phyloP scores from a whole-genome alignment of 2,888 invertebrate genomes.

The Drosophila mimetica region DNA sequence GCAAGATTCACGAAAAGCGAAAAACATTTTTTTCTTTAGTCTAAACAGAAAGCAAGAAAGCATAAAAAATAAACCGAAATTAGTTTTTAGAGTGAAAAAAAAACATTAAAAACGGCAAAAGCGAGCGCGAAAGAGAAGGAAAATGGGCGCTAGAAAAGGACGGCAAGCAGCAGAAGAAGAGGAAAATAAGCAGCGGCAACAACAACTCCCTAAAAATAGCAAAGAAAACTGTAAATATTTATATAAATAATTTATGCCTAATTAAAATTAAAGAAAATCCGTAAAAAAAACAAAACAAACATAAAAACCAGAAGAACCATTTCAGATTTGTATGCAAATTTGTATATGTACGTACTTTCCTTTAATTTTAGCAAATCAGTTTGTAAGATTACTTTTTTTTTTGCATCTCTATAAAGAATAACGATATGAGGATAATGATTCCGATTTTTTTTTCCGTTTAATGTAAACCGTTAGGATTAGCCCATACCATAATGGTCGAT shows the following conservation, averaged over 20 bases:
- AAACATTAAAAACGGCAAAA: constrained; percentile 63
- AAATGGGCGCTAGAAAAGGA: constrained; percentile 40
- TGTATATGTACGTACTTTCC: constrained; percentile 64
- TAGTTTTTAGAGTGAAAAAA: constrained; percentile 53
- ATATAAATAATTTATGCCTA: constrained; percentile 73
- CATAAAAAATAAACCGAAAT: constrained; percentile 28
- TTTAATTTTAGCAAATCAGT: constrained; percentile 68
- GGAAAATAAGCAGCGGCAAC: constrained; percentile 24
- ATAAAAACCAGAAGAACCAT: constrained; percentile 40
- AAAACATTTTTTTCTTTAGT: constrained; percentile 67
- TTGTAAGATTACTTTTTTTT: constrained; percentile 44
- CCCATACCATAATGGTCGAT: constrained; percentile 19
- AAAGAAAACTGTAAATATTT: constrained; percentile 79
- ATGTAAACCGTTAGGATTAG: constrained; percentile 24
- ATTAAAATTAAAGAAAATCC: constrained; percentile 51
- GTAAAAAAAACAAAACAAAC: constrained; percentile 6
- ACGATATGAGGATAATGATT: constrained; percentile 27
- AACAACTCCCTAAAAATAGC: constrained; percentile 54
- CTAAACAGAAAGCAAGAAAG: constrained; percentile 34
- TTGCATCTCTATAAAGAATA: constrained; percentile 15
- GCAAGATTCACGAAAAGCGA: constrained; percentile 30
- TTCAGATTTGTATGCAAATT: constrained; percentile 58
- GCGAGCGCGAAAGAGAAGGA: constrained; percentile 1
- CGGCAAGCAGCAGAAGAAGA: constrained; percentile 25
- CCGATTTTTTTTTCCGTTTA: constrained; percentile 25